phyloP scores from a whole-genome alignment of 2,113 vertebrate genomes.

The Octodon degus region DNA sequence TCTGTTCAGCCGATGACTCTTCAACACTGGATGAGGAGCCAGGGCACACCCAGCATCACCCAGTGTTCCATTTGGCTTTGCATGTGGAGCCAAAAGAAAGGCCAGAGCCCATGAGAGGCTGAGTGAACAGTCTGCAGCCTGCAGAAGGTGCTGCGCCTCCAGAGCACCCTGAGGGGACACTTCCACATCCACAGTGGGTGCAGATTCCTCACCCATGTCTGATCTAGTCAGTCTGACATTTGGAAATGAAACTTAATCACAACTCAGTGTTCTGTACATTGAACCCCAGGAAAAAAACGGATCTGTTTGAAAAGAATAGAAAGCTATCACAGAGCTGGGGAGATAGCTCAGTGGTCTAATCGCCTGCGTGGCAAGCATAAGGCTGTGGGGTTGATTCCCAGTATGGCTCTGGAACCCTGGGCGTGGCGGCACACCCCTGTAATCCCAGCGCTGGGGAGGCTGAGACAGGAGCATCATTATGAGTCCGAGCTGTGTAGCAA shows the following conservation, averaged over 20 bases:
- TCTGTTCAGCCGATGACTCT: background rate
- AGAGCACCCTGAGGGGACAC: background rate
- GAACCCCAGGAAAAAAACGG: background rate
- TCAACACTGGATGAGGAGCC: background rate
- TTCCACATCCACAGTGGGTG: background rate
- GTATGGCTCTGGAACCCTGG: too few species aligned
- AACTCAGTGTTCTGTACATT: background rate
- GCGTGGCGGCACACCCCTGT: too few species aligned
- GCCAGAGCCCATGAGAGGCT: background rate
- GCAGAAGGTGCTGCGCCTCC: too few species aligned
- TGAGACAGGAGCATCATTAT: too few species aligned
- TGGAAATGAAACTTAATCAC: background rate
- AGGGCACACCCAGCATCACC: background rate
- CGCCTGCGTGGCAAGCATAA: too few species aligned
- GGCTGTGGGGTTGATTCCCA: too few species aligned
- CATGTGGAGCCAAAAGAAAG: background rate
- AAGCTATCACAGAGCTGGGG: too few species aligned
- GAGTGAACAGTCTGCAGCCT: background rate
- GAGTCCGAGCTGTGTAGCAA: too few species aligned
- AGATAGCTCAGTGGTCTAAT: too few species aligned
- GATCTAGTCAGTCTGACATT: background rate
- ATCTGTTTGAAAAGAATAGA: background rate
- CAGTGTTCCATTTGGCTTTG: background rate
- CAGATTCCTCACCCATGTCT: background rate
- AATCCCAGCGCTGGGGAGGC: too few species aligned